phyloP scores from a whole-genome alignment of 2,113 vertebrate species.

The Accipiter virgatus region DNA sequence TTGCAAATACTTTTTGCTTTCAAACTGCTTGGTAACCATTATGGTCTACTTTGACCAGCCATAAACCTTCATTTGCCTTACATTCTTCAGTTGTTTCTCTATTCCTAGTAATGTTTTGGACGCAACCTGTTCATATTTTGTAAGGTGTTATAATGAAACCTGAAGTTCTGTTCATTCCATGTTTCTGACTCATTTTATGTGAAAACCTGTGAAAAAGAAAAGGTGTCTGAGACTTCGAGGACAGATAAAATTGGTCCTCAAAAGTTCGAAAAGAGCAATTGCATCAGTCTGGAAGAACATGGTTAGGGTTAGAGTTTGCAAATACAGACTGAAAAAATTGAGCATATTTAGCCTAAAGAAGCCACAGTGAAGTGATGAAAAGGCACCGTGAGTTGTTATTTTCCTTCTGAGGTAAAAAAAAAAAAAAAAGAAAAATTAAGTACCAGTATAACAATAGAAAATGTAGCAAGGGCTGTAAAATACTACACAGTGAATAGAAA shows the following conservation, averaged over 20 bases:
- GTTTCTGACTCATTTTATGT: conserved; percentile 10
- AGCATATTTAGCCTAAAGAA: neutral
- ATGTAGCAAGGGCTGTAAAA: neutral
- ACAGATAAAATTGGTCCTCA: neutral
- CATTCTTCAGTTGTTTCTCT: neutral
- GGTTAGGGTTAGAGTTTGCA: neutral
- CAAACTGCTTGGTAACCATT: neutral
- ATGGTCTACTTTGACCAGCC: neutral
- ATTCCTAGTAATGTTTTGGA: neutral
- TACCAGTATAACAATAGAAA: neutral
- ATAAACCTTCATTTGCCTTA: neutral
- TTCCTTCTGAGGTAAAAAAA: neutral
- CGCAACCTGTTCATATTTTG: neutral
- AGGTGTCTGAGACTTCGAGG: neutral
- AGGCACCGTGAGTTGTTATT: neutral
- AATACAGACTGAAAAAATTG: neutral
- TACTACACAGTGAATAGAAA: neutral
- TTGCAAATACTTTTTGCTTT: neutral
- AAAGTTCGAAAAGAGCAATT: neutral
- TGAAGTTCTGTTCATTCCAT: neutral
- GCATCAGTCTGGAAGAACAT: neutral
- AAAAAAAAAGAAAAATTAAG: neutral
- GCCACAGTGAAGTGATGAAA: neutral
- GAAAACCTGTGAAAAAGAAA: conserved; percentile 39
- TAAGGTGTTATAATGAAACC: conserved; percentile 26